Base-by-base conservation (phyloP, 2,888 invertebrate species). In the Ornithoptera alexandrae region DNA sequence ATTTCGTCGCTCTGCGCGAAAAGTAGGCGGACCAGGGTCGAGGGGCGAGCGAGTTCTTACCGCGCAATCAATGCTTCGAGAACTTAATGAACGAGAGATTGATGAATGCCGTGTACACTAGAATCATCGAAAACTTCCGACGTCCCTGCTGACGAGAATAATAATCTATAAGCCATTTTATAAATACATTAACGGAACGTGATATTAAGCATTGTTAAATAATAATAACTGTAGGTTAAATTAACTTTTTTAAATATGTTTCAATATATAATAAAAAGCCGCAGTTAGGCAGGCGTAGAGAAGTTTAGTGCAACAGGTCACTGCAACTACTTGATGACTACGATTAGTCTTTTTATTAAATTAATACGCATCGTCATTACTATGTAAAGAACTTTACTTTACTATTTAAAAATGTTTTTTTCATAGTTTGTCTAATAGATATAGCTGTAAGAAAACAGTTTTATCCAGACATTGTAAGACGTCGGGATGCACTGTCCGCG, bases 1-100 rank as follows among this genome's bases (percentile, higher is more conserved):
- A 91, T 91, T 91, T 90, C 76, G 85, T 81, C 73, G 72, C 70
- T 78, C 78, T 77, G 87, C 76, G 87, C 85, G 84, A 88, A 88
- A 82, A 84, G 82, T 80, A 80, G 92, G 92, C 85, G 91, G 88
- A 73, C 77, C 75, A 72, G 73, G 73, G 70, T 71, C 69, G 74
- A 75, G 79, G 77, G 79, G 79, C 77, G 75, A 76, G 76, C 71
- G 78, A 78, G 77, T 78, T 74, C 74, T 72, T 78, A 78, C 74
- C 76, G 72, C 74, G 78, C 78, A 79, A 84, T 83, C 82, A 79
- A 76, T 79, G 78, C 80, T 81, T 81, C 79, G 79, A 82, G 78
- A 78, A 75, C 75, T 79, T 86, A 85, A 87, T 86, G 83, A 84
- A 83, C 74, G 73, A 68, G 73, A 78, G 78, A 82, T 82, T 82